These are phyloP conservation scores for Leucophenga maculata DNA, from an alignment of 2,888 invertebrate genomes.

Conservation along the genomic window DNA sequence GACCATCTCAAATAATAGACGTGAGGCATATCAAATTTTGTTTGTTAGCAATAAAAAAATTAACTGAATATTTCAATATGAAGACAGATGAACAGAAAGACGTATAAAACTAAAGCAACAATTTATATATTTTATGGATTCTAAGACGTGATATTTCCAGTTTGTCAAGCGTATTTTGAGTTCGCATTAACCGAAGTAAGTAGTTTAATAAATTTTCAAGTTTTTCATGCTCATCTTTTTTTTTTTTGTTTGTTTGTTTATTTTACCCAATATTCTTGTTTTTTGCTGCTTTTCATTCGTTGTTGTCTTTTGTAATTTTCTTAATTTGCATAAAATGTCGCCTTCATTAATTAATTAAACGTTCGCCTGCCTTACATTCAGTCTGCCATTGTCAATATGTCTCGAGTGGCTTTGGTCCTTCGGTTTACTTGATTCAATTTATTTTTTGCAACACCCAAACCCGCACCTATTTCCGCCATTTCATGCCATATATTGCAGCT, in stretches of 20 bases:
- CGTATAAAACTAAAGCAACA: no score
- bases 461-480: neutral
- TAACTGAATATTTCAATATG: no score
- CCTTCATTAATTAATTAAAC: conserved; percentile 21
- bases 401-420: conserved; percentile 61
- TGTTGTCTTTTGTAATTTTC: conserved; percentile 56
- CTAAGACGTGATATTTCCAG: no score
- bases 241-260: neutral
- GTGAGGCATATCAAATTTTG: no score
- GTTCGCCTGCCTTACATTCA: neutral
- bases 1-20: no score
- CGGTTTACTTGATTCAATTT: conserved; percentile 27
- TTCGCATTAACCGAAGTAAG: no score
- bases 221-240: no score
- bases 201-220: no score
- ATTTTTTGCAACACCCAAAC: neutral
- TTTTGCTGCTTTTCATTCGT: conserved; percentile 17
- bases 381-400: conserved; percentile 34
- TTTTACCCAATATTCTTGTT: neutral
- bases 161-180: no score
- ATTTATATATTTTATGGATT: no score
- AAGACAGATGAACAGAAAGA: no score
- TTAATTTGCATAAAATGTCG: conserved; percentile 60
- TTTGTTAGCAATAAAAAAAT: no score
- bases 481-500: neutral